A percentile compares a stretch with the other conserved stretches of the same genome.
These are phyloP conservation scores for Pocillopora verrucosa DNA, from an alignment of 64 coral and sea anemone species.

Conservation along the genomic window DNA sequence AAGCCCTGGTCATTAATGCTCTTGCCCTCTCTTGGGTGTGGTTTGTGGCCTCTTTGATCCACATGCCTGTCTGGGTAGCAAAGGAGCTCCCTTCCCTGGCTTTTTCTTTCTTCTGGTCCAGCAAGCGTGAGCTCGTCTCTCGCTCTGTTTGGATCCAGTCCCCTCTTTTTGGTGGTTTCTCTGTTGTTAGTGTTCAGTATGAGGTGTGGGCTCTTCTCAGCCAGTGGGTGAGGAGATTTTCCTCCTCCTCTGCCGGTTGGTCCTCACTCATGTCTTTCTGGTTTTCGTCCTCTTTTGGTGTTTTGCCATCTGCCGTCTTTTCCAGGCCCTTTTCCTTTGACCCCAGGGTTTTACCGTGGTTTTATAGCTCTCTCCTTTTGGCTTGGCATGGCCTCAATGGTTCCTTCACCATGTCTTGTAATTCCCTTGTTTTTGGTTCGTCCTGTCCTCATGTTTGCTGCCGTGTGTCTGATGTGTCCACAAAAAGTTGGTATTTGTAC, in stretches of 20 bases:
- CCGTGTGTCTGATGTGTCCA: not conserved
- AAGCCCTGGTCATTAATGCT: too few relatives aligned
- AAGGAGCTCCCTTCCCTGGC: not conserved
- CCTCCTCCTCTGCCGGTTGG: not conserved
- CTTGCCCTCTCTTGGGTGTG: too few relatives aligned
- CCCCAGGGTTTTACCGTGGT: not conserved
- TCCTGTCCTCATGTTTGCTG: not conserved
- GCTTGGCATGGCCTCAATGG: not conserved
- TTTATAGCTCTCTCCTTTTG: not conserved
- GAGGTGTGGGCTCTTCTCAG: not conserved
- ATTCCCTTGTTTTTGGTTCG: not conserved
- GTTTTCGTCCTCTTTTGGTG: not conserved
- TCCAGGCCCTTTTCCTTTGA: not conserved
- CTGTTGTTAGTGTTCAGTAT: not conserved
- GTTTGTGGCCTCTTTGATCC: too few relatives aligned
- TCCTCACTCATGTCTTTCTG: not conserved
- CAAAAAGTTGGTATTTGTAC: too few relatives aligned
- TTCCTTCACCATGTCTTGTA: not conserved
- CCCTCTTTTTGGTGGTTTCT: not conserved
- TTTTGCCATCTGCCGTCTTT: not conserved
- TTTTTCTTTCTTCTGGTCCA: constrained; percentile 6
- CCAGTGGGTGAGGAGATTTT: not conserved
- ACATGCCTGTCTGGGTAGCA: not conserved
- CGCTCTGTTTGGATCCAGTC: not conserved
- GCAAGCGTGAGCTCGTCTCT: not conserved